These are phyloP conservation scores for Drosophila aldrichi DNA, from an alignment of 2,888 invertebrate species.

Conservation along the genomic window DNA sequence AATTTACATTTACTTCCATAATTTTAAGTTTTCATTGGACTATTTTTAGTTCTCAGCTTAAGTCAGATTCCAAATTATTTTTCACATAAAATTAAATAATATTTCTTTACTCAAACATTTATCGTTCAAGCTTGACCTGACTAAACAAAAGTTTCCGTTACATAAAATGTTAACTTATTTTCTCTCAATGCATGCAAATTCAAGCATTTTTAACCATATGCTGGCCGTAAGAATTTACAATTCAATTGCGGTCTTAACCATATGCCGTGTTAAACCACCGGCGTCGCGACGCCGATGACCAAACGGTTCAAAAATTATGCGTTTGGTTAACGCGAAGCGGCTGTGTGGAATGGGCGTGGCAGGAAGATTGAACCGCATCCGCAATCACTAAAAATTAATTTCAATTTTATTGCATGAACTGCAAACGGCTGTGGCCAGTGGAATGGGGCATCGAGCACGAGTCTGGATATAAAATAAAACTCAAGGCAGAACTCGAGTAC, in stretches of 20 bases:
- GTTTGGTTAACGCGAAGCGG: constrained; percentile 42
- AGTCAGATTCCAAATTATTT: too few relatives aligned
- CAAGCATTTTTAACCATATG: constrained; percentile 37
- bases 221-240: constrained; percentile 60
- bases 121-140: too few relatives aligned
- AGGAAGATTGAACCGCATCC: constrained; percentile 71
- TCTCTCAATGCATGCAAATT: constrained; percentile 6
- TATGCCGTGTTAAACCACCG: constrained; percentile 67
- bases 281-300: constrained; percentile 41
- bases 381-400: constrained; percentile 81
- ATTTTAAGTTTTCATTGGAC: too few relatives aligned
- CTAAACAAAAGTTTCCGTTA: neutral
- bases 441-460: constrained; percentile 11
- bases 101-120: too few relatives aligned
- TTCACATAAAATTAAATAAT: too few relatives aligned
- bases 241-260: constrained; percentile 66
- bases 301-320: constrained; percentile 48
- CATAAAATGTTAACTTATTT: neutral
- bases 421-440: constrained; percentile 41
- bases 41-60: too few relatives aligned
- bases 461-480: constrained; percentile 43
- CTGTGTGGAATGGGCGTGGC: constrained; percentile 6
- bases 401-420: constrained; percentile 75
- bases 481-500: constrained; percentile 44
- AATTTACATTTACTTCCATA: too few relatives aligned